phyloP scores from a whole-genome alignment of 2,888 invertebrate genomes.

The Hipparchia sbordonii region DNA sequence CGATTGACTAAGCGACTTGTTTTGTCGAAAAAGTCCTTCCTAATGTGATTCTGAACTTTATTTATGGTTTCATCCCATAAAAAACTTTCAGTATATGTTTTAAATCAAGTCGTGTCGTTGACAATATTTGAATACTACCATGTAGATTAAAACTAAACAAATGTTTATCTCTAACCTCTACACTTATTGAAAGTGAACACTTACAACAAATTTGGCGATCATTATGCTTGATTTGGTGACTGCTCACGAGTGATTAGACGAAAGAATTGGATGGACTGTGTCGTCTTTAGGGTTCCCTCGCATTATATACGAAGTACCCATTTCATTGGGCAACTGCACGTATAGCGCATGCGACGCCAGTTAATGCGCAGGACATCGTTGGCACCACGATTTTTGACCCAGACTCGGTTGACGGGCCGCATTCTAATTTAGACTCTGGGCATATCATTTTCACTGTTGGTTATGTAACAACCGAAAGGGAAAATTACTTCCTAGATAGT shows the following conservation, averaged over 20 bases:
- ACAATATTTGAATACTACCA: too few species aligned
- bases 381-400: constrained; percentile 72
- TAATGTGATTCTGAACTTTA: too few species aligned
- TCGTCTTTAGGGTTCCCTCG: constrained; percentile 64
- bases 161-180: not conserved
- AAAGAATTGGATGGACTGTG: constrained; percentile 69
- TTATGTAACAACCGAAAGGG: constrained; percentile 68
- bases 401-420: constrained; percentile 66
- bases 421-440: constrained; percentile 77
- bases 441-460: constrained; percentile 68
- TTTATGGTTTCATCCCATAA: too few species aligned
- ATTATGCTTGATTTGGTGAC: constrained; percentile 76
- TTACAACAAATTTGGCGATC: constrained; percentile 81
- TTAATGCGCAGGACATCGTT: constrained; percentile 72
- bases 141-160: too few species aligned
- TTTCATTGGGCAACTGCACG: constrained; percentile 67
- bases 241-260: constrained; percentile 66
- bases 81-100: too few species aligned
- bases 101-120: too few species aligned
- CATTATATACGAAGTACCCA: constrained; percentile 69
- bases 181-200: constrained; percentile 41
- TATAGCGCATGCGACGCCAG: constrained; percentile 52
- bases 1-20: too few species aligned
- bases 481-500: constrained; percentile 43
- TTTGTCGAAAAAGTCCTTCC: too few species aligned